Base-by-base conservation (phyloP, 2,888 invertebrate genomes). In the Scaptomyza tumidula region DNA sequence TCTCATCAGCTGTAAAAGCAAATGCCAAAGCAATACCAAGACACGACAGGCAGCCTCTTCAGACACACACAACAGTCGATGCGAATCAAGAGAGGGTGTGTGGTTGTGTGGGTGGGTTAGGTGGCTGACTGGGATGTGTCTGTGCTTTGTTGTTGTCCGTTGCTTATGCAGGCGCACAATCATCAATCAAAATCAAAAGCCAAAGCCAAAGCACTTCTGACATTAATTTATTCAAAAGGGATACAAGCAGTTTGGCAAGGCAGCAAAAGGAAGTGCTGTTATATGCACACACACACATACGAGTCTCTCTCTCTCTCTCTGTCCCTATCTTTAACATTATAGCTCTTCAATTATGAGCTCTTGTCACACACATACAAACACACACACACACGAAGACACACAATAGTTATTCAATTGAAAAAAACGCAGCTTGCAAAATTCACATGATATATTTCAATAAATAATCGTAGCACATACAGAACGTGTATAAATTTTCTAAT, bases 171-270 rank as follows among this genome's bases (percentile, higher is more conserved):
- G 75, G 70, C 80, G 71, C 76, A 80, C 83, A 87, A 86, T 89
- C 88, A 91, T 91, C 91, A 91, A 91, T 91, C 91, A 91, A 91
- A 90, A 89, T 90, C 89, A 90, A 89, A 90, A 86, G 89, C 87
- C 83, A 90, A 90, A 90, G 83, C 84, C 80, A 90, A 90, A 90
- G 85, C 84, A 87, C 84, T 91, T 91, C 85, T 91, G 91, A 90
- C 91, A 89, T 90, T 90, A 91, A 91, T 91, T 91, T 91, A 91
- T 91, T 91, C 91, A 91, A 89, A 89, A 80, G 88, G 85, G 86
- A 81, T 86, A 80, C 88, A 81, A 86, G 80, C 83, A 84, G 86
- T 75, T 77, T 76, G 71, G 71, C 76, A 77, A 72, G 71, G 41
- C 65, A 62, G 68, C 78, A 55, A 52, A 39, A 58, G 60, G 45